phyloP scores from a whole-genome alignment of 2,113 vertebrate species.

The Drymodes brunneopygia region DNA sequence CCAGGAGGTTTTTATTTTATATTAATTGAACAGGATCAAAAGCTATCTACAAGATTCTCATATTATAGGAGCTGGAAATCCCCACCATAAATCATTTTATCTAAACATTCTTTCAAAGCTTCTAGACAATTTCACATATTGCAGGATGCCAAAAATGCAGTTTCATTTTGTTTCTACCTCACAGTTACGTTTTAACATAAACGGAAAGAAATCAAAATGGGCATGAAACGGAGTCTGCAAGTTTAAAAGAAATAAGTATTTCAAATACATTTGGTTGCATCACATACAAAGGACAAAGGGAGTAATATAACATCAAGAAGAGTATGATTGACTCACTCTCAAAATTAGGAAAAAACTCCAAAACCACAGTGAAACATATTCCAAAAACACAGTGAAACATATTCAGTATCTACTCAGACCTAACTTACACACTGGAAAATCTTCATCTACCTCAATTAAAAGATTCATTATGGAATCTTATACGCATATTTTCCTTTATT shows the following conservation, averaged over 20 bases:
- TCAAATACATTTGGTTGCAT: background rate
- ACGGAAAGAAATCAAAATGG: constrained; percentile 27
- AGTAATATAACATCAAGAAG: background rate
- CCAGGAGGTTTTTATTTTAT: constrained; percentile 50
- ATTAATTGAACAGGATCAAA: constrained; percentile 53
- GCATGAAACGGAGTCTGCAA: background rate
- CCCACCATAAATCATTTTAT: constrained; percentile 62
- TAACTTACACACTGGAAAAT: background rate
- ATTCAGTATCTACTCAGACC: background rate
- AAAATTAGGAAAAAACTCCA: background rate
- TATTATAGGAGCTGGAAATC: constrained; percentile 61
- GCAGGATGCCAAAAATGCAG: constrained; percentile 52
- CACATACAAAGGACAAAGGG: background rate
- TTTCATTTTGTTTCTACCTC: constrained; percentile 43
- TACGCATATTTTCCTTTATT: background rate
- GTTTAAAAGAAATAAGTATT: background rate
- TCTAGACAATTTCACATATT: constrained; percentile 19
- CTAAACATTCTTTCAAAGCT: constrained; percentile 47
- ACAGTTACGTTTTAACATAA: constrained; percentile 1
- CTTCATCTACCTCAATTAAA: background rate
- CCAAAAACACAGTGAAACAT: background rate
- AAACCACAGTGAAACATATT: background rate
- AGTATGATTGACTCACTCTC: background rate
- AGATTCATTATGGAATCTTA: background rate
- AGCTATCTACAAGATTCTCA: constrained; percentile 1